A percentile compares a stretch with the other conserved stretches of the same genome.
These are phyloP conservation scores for Theodoxus fluviatilis DNA, from an alignment of 2,888 invertebrate species.

Conservation along the genomic window DNA sequence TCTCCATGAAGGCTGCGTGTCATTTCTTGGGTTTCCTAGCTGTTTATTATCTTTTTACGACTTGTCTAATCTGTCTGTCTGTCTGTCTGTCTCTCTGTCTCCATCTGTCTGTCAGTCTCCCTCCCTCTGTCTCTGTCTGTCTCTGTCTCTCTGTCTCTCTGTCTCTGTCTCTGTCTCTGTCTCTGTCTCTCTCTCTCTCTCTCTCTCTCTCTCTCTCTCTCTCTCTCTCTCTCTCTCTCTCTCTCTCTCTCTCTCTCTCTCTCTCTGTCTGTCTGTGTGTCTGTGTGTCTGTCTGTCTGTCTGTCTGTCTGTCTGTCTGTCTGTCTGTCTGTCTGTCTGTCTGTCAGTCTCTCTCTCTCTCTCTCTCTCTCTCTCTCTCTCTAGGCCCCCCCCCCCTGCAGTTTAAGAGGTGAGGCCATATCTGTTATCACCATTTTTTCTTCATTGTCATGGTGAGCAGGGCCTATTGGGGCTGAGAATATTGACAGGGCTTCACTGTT, in stretches of 20 bases:
- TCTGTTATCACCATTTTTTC: background rate
- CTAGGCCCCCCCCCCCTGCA: background rate
- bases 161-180: background rate
- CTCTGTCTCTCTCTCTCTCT: background rate
- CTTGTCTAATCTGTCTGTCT: background rate
- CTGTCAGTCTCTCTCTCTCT: background rate
- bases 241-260: background rate
- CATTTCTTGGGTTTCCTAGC: too few species aligned
- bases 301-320: slow-evolving; percentile 5
- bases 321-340: background rate
- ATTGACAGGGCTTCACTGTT: too few species aligned
- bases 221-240: background rate
- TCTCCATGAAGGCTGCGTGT: too few species aligned
- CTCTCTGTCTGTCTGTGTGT: slow-evolving; percentile 3
- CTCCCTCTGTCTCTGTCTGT: slow-evolving; percentile 15
- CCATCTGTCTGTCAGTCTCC: slow-evolving; percentile 17
- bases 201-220: background rate
- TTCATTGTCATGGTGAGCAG: background rate
- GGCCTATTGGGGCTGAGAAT: background rate
- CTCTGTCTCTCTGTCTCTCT: background rate
- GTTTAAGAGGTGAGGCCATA: background rate
- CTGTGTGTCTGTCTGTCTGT: too few species aligned
- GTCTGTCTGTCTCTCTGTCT: slow-evolving; percentile 19
- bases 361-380: slow-evolving; percentile 2
- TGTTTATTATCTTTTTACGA: background rate